Evolutionary conservation across 2,888 invertebrate species (phyloP), one percentile per base, ranked within the genome.

Genomic region (Tachina fera): DNA sequence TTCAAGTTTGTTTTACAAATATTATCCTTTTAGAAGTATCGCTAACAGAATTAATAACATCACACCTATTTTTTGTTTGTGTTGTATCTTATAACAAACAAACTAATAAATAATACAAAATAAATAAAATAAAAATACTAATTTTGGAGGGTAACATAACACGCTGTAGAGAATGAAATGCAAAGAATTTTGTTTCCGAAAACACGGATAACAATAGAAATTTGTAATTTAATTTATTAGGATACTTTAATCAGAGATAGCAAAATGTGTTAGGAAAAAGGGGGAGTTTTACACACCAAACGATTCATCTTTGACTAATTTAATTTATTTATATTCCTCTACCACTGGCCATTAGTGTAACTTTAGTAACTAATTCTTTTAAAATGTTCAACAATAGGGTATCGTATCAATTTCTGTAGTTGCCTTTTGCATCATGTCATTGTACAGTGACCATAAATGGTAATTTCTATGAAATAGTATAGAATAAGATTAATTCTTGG

Each of bases 31-130:
- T 53, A 43, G 45, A 39, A 70, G 70, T 65, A 82, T 76, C 70
- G 58, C 58, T 76, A 58, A 58, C 65, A 63, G 51, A 77, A 19
- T 51, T 72, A 77, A 67, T 67, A 67, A 77, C 45, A 72, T 77
- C 77, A 67, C 77, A 72, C 71, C 77, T 83, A 31, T 47, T 82
- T 75, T 31, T 31, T 31, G n/a, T n/a, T n/a, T n/a, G 2, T 51
- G 9, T 68, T 68, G 49, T 74, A 53, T 51, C 14, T 43, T 51
- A 53, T 61, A 83, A 82, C 16, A 63, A 70, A 70, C 10, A 63
- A 71, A 14, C 8, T 16, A 58, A 83, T 83, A 67, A 77, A 83
- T 83, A 77, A 77, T 63, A 31, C 41, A 19, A 60, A 45, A 6
- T 19, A 8, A 22, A 3, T n/a, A 39, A 8, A 22, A 3, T n/a